Evolutionary conservation across 2,888 invertebrate species (phyloP).

Genomic region (Erannis defoliaria): DNA sequence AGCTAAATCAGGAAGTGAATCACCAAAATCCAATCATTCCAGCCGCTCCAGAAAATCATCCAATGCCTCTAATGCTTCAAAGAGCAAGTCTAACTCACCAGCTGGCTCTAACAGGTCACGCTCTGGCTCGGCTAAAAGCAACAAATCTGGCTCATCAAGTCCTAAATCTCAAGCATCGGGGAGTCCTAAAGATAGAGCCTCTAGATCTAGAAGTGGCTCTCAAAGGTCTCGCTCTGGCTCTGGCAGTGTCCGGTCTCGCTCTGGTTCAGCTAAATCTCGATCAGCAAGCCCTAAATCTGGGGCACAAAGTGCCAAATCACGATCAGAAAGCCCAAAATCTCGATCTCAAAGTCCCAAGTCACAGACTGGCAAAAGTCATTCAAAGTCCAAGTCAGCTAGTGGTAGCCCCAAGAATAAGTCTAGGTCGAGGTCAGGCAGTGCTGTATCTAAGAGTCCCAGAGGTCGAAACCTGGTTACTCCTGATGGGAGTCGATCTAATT

Average conservation of each 20-base stretch:
- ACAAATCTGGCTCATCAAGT: slow-evolving; percentile 79
- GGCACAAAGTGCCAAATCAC: slow-evolving; percentile 66
- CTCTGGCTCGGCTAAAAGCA: slow-evolving; percentile 77
- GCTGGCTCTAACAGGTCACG: slow-evolving; percentile 74
- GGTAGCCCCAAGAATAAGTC: slow-evolving; percentile 41
- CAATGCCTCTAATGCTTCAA: slow-evolving; percentile 69
- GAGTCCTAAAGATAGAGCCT: slow-evolving; percentile 66
- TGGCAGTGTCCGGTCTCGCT: slow-evolving; percentile 65
- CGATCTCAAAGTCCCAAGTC: slow-evolving; percentile 74
- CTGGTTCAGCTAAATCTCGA: slow-evolving; percentile 64
- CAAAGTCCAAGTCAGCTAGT: slow-evolving; percentile 41
- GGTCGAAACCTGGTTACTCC: slow-evolving; percentile 63
- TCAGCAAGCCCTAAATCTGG: slow-evolving; percentile 66
- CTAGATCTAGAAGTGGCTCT: slow-evolving; percentile 75
- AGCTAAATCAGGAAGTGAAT: slow-evolving; percentile 75
- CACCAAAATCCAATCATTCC: slow-evolving; percentile 75
- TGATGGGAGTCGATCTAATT: slow-evolving; percentile 81
- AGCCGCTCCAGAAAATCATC: slow-evolving; percentile 71
- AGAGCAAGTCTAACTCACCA: slow-evolving; percentile 80
- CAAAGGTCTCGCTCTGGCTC: slow-evolving; percentile 65
- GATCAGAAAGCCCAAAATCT: slow-evolving; percentile 54
- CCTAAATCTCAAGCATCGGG: slow-evolving; percentile 78
- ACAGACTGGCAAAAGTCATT: slow-evolving; percentile 48
- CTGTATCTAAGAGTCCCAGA: slow-evolving; percentile 53
- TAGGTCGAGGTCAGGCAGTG: slow-evolving; percentile 54